These are phyloP conservation scores for Capreolus pygargus DNA, from an alignment of 2,113 vertebrate species.

Conservation along the genomic window DNA sequence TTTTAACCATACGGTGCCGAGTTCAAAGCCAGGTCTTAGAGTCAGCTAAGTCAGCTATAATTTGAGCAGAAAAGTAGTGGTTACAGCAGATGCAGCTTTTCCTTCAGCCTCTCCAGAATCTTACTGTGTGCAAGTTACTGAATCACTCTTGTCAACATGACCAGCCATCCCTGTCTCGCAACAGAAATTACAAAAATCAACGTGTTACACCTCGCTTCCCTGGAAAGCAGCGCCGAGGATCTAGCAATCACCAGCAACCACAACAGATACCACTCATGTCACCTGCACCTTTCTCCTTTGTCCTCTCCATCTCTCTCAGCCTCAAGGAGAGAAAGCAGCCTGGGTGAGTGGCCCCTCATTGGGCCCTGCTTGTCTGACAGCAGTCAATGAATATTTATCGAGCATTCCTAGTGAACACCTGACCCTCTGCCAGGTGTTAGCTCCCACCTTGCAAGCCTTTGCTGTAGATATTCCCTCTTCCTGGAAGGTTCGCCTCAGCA, in stretches of 20 bases:
- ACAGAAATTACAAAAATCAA: constrained; percentile 42
- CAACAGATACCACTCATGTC: neutral
- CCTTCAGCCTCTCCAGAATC: neutral
- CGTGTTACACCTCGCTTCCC: neutral
- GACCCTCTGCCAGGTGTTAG: neutral
- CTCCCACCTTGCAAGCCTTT: neutral
- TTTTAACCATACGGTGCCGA: neutral
- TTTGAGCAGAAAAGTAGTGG: neutral
- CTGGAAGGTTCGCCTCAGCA: neutral
- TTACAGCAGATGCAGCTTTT: neutral
- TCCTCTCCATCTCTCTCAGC: neutral
- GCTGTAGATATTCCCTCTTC: neutral
- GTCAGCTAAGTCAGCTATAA: neutral
- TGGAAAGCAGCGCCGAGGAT: neutral
- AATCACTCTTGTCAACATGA: constrained; percentile 19
- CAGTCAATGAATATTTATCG: neutral
- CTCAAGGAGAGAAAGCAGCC: neutral
- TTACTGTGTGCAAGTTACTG: neutral
- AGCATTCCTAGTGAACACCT: neutral
- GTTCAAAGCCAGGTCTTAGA: neutral
- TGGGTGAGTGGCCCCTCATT: neutral
- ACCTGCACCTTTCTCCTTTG: neutral
- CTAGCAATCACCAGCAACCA: neutral
- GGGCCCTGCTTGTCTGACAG: neutral
- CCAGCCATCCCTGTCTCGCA: neutral